A percentile compares a stretch with the other conserved stretches of the same genome.
Conservation (phyloP, 2,113 vertebrate species). For the Silurus meridionalis region DNA sequence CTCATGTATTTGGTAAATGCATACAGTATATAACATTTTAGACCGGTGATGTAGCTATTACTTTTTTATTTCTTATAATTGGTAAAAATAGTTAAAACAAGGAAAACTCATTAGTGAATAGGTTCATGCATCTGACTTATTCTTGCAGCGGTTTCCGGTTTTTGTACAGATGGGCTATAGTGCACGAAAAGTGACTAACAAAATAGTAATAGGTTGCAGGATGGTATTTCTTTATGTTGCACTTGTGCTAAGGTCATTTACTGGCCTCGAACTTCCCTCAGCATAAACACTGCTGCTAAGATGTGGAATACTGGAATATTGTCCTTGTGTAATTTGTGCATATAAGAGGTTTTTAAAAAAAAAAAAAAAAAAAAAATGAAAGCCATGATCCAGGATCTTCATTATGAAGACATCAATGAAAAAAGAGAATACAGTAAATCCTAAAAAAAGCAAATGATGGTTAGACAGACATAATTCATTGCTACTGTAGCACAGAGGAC, state of each 20-base stretch:
- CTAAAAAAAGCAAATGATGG: no score
- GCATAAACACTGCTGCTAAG: not conserved
- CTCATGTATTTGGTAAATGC: not conserved
- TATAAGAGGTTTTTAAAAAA: not conserved
- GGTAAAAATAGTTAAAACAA: not conserved
- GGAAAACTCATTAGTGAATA: not conserved
- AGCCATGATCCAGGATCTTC: not conserved
- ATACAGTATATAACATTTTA: not conserved
- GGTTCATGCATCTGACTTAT: not conserved
- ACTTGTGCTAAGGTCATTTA: conserved; percentile 5
- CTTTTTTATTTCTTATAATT: not conserved
- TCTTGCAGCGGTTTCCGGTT: conserved; percentile 19
- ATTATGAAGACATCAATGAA: not conserved
- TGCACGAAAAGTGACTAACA: conserved; percentile 25
- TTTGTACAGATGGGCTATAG: not conserved
- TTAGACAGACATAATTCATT: not conserved
- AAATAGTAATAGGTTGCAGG: conserved; percentile 34
- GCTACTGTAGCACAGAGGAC: not conserved
- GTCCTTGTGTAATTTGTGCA: not conserved
- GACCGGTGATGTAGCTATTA: not conserved
- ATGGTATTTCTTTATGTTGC: conserved; percentile 24
- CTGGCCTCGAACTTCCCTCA: not conserved
- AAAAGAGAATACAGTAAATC: no score
- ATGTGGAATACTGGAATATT: not conserved
- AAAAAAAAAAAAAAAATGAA: not conserved